Percentiles rank a stretch among this genome's conserved stretches.
These are phyloP conservation scores for Parelbella ahira DNA, from an alignment of 2,888 invertebrate genomes.

Conservation along the genomic window DNA sequence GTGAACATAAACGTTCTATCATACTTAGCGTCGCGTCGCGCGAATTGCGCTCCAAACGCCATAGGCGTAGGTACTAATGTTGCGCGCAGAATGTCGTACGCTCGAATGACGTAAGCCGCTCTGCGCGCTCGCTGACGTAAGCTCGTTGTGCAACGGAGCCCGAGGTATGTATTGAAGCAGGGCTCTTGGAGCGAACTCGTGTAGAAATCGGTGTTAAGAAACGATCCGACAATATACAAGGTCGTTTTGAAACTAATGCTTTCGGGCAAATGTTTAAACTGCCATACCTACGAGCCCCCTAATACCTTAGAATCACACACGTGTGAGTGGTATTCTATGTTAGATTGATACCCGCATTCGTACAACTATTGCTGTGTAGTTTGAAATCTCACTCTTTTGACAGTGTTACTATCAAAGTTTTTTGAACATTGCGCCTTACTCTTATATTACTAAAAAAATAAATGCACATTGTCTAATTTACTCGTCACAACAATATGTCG, in stretches of 20 bases:
- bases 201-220: conserved; percentile 76
- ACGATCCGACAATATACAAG: conserved; percentile 60
- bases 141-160: conserved; percentile 79
- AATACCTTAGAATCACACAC: conserved; percentile 14
- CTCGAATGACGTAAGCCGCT: conserved; percentile 78
- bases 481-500: too few species aligned
- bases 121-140: conserved; percentile 77
- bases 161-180: conserved; percentile 73
- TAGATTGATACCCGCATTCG: neutral
- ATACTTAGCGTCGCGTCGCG: conserved; percentile 48
- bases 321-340: conserved; percentile 7
- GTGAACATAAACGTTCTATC: conserved; percentile 78
- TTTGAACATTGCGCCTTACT: too few species aligned
- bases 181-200: conserved; percentile 70
- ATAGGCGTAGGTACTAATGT: conserved; percentile 56
- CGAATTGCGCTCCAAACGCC: conserved; percentile 49
- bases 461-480: too few species aligned
- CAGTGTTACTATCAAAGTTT: too few species aligned
- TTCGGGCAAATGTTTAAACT: conserved; percentile 22
- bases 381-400: neutral
- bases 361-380: conserved; percentile 8
- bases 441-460: too few species aligned
- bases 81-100: conserved; percentile 49
- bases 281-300: conserved; percentile 9
- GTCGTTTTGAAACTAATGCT: conserved; percentile 47